A percentile compares a stretch with the other conserved stretches of the same genome.
Conservation (phyloP, 2,888 invertebrate species). For the Lepidocyrtinus sp. region DNA sequence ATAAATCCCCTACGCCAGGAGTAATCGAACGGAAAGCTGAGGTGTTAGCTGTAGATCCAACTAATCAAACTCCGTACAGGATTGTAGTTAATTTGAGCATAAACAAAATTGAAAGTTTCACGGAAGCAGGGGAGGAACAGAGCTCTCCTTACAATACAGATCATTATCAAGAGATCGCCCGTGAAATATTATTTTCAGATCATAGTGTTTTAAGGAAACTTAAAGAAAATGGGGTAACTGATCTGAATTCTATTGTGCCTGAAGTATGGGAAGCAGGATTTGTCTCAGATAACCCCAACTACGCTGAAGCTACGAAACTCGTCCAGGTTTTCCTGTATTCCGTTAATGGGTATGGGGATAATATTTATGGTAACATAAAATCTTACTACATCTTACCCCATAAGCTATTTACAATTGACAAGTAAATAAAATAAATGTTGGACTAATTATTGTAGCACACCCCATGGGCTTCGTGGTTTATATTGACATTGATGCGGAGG, state of each 20-base stretch:
- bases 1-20: not conserved
- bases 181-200: conserved; percentile 15
- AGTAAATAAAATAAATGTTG: not conserved
- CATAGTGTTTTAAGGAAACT: conserved; percentile 17
- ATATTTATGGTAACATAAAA: conserved; percentile 28
- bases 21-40: not conserved
- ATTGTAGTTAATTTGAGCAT: conserved; percentile 39
- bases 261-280: conserved; percentile 47
- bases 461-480: conserved; percentile 39
- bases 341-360: not conserved
- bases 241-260: conserved; percentile 1
- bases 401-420: not conserved
- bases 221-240: conserved; percentile 3
- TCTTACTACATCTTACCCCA: not conserved
- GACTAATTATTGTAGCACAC: conserved; percentile 23
- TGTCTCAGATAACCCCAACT: conserved; percentile 45
- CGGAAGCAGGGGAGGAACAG: not conserved
- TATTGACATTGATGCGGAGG: conserved; percentile 19
- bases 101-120: conserved; percentile 9
- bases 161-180: not conserved
- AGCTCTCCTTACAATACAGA: not conserved
- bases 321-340: conserved; percentile 39
- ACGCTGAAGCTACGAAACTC: conserved; percentile 31
- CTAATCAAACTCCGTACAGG: not conserved
- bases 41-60: conserved; percentile 10